These are phyloP conservation scores for Phalera bucephala DNA, from an alignment of 2,888 invertebrate genomes.

Conservation along the genomic window DNA sequence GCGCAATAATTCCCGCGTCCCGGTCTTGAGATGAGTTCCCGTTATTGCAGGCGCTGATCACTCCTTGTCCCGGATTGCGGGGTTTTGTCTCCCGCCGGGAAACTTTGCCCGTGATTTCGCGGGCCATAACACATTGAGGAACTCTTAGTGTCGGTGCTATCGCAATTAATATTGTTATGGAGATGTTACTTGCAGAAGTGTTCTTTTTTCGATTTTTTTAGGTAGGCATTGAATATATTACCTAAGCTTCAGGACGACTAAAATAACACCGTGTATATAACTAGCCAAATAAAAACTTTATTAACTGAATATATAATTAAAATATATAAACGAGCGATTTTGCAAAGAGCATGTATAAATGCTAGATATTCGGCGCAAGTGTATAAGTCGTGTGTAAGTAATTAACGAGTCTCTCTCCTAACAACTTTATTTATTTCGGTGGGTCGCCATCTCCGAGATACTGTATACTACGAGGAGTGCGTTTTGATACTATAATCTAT, in stretches of 20 bases:
- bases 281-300: no score
- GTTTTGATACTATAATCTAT: conserved; percentile 57
- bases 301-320: background rate
- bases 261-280: no score
- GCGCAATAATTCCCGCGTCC: background rate
- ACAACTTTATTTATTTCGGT: conserved; percentile 74
- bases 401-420: conserved; percentile 64
- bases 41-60: conserved; percentile 2
- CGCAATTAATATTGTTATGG: no score
- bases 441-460: conserved; percentile 64
- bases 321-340: background rate
- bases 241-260: no score
- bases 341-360: background rate
- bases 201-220: no score
- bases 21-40: conserved; percentile 1
- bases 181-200: no score
- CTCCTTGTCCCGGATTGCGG: conserved; percentile 1
- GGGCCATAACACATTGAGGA: background rate
- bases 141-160: no score
- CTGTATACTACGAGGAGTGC: conserved; percentile 10
- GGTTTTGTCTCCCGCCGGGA: background rate
- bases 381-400: conserved; percentile 51
- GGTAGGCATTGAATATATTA: no score
- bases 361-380: conserved; percentile 11
- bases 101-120: background rate